Conservation (phyloP, 1,140 invertebrate species). For the Leptinotarsa defecta region DNA sequence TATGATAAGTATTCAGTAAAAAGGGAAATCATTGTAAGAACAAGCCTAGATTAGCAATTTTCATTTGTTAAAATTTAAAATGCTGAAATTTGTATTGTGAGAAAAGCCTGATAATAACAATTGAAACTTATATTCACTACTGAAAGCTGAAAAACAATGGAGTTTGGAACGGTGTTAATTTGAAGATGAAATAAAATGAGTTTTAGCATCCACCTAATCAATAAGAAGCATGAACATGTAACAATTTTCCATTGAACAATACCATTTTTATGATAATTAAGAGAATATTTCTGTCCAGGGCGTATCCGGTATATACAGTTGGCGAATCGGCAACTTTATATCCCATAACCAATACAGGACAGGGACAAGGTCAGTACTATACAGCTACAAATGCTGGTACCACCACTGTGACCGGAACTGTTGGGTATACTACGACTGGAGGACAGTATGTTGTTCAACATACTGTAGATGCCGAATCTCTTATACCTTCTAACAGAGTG, state of each 20-base stretch:
- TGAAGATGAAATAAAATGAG: too few relatives aligned
- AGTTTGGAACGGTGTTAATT: too few relatives aligned
- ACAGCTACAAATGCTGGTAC: constrained; percentile 61
- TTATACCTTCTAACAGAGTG: constrained; percentile 52
- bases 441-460: constrained; percentile 64
- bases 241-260: neutral
- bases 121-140: too few relatives aligned
- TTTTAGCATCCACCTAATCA: too few relatives aligned
- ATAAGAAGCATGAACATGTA: too few relatives aligned
- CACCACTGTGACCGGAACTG: constrained; percentile 65
- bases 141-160: too few relatives aligned
- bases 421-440: constrained; percentile 61
- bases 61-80: too few relatives aligned
- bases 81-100: too few relatives aligned
- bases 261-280: neutral
- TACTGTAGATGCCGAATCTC: constrained; percentile 62
- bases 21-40: too few relatives aligned
- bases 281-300: constrained; percentile 58
- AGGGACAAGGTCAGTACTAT: constrained; percentile 67
- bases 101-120: too few relatives aligned
- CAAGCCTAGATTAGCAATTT: too few relatives aligned
- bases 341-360: constrained; percentile 57
- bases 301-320: constrained; percentile 84
- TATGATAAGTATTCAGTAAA: too few relatives aligned
- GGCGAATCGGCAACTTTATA: constrained; percentile 75